These are phyloP conservation scores for Parauchenoglanis punctatus DNA, from an alignment of 2,797 vertebrate genomes.

Conservation along the genomic window DNA sequence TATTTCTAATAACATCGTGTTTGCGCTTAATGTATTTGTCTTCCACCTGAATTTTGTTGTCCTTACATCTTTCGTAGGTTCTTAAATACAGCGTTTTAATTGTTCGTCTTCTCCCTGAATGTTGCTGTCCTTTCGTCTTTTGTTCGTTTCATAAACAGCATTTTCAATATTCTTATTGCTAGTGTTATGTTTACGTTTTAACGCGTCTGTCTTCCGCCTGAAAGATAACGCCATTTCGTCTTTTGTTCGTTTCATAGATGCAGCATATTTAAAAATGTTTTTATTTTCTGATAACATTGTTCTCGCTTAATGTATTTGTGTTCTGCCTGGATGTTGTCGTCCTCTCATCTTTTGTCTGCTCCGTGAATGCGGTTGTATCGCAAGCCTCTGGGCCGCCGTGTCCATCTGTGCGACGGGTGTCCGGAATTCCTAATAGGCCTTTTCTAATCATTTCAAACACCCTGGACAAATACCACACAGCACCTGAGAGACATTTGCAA, in stretches of 20 bases:
- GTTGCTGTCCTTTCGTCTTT: background rate
- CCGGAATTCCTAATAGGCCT: constrained; percentile 19
- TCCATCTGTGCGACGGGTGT: constrained; percentile 18
- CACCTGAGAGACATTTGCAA: constrained; percentile 13
- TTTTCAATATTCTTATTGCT: background rate
- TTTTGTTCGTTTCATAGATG: background rate
- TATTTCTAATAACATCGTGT: too few relatives aligned
- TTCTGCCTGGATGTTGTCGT: background rate
- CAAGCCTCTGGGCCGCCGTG: background rate
- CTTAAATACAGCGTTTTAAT: too few relatives aligned
- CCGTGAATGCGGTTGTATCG: background rate
- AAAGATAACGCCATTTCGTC: too few relatives aligned
- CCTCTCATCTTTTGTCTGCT: background rate
- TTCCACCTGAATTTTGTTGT: background rate
- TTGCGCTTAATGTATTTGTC: background rate
- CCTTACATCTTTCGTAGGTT: too few relatives aligned
- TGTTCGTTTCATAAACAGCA: background rate
- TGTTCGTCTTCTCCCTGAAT: too few relatives aligned
- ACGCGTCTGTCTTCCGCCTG: background rate
- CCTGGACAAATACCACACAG: constrained; percentile 10
- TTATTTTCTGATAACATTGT: background rate
- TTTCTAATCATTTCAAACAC: constrained; percentile 25
- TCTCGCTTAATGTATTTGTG: background rate
- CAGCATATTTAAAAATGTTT: background rate
- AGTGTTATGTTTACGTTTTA: background rate